A percentile compares a stretch with the other conserved stretches of the same genome.
These are phyloP conservation scores for Clarias batrachus DNA, from an alignment of 2,113 vertebrate genomes.

Conservation along the genomic window DNA sequence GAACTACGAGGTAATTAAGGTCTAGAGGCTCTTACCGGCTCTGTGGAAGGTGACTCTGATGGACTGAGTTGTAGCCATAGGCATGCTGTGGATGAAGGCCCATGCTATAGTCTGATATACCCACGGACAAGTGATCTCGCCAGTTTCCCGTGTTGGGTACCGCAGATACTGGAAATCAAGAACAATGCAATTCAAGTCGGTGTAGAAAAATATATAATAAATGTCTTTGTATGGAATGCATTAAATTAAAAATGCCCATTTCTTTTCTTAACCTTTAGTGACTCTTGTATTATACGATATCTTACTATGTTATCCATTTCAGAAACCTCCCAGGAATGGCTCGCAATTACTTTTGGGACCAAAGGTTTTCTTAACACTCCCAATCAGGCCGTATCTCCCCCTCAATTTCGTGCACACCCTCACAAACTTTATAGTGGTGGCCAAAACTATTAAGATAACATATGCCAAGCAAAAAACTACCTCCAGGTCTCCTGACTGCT, in stretches of 20 bases:
- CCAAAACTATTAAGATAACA: too few species aligned
- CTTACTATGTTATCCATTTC: not conserved
- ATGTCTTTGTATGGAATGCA: not conserved
- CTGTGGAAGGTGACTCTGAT: slow-evolving; percentile 78
- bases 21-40: slow-evolving; percentile 80
- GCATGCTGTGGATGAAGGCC: slow-evolving; percentile 67
- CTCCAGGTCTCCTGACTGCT: too few species aligned
- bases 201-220: not conserved
- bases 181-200: not conserved
- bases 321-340: not conserved
- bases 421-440: too few species aligned
- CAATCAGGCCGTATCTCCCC: too few species aligned
- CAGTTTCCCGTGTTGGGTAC: slow-evolving; percentile 79
- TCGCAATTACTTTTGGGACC: too few species aligned
- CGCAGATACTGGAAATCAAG: slow-evolving; percentile 67
- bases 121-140: slow-evolving; percentile 74
- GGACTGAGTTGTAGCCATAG: slow-evolving; percentile 76
- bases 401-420: too few species aligned
- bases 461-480: too few species aligned
- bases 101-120: slow-evolving; percentile 76
- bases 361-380: too few species aligned
- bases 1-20: slow-evolving; percentile 50
- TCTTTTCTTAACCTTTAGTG: not conserved
- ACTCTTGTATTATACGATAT: not conserved
- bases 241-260: not conserved